phyloP scores from a whole-genome alignment of 1,140 invertebrate species.

The Drosophila neocordata region DNA sequence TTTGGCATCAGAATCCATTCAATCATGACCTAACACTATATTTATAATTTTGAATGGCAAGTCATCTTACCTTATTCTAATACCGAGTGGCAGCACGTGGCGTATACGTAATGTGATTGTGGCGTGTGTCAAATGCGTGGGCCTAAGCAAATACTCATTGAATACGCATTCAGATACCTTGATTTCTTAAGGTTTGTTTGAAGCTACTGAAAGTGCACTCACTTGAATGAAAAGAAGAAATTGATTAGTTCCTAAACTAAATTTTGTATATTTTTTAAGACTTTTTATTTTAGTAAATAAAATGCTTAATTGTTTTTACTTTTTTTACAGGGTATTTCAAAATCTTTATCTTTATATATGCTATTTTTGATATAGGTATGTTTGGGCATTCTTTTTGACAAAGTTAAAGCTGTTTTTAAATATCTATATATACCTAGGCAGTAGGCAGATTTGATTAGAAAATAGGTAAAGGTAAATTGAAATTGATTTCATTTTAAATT shows the following conservation, averaged over 20 bases:
- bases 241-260: no score
- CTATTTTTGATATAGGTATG: neutral
- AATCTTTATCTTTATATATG: neutral
- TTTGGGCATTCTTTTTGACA: neutral
- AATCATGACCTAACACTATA: constrained; percentile 8
- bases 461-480: constrained; percentile 14
- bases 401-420: neutral
- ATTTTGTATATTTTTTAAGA: no score
- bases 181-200: no score
- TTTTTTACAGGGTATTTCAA: neutral
- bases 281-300: no score
- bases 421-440: neutral
- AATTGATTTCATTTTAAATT: constrained; percentile 17
- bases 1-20: constrained; percentile 17
- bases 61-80: constrained; percentile 1
- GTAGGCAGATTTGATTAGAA: neutral
- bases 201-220: no score
- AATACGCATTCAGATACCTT: constrained; percentile 1
- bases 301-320: no score
- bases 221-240: no score
- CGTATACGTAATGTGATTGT: constrained; percentile 8
- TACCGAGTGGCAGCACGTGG: neutral
- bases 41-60: neutral
- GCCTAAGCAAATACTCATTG: constrained; percentile 6
- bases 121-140: constrained; percentile 9